Evolutionary conservation across 1,140 invertebrate genomes (phyloP).

Genomic region (Sminthurides bifidus): DNA sequence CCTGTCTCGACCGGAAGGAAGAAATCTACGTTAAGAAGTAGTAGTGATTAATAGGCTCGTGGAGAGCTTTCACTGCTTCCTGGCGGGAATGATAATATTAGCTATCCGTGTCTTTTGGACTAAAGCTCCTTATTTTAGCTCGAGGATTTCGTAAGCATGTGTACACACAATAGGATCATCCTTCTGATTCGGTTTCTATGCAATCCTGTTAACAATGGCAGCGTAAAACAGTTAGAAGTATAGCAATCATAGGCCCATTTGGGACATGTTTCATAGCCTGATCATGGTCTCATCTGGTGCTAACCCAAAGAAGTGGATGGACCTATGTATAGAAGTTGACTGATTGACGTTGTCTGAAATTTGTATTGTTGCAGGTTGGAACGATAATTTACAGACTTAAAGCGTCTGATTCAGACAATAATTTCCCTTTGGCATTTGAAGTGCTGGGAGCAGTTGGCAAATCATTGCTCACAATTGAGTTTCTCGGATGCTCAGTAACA

Average conservation of each 20-base stretch:
- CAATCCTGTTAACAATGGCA: too few species aligned
- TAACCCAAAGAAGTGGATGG: not conserved
- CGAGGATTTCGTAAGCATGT: too few species aligned
- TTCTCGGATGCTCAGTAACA: slow-evolving; percentile 19
- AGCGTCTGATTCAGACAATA: slow-evolving; percentile 71
- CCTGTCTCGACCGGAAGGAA: too few species aligned
- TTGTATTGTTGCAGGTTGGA: slow-evolving; percentile 41
- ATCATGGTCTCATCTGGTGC: not conserved
- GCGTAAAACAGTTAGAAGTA: not conserved
- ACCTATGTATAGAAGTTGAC: not conserved
- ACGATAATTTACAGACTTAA: slow-evolving; percentile 72
- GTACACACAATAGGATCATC: too few species aligned
- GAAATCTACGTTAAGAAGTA: too few species aligned
- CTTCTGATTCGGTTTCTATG: too few species aligned
- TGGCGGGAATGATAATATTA: too few species aligned
- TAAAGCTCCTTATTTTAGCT: too few species aligned
- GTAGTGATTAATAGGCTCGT: too few species aligned
- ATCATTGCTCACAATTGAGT: slow-evolving; percentile 20
- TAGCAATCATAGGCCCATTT: not conserved
- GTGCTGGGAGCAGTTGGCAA: slow-evolving; percentile 44
- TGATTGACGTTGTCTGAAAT: not conserved
- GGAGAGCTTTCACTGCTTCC: too few species aligned
- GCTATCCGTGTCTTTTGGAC: too few species aligned
- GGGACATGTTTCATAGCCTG: not conserved
- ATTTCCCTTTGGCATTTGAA: slow-evolving; percentile 70